Evolutionary conservation across 2,888 invertebrate species (phyloP).

Genomic region (Chrysomela aeneicollis): DNA sequence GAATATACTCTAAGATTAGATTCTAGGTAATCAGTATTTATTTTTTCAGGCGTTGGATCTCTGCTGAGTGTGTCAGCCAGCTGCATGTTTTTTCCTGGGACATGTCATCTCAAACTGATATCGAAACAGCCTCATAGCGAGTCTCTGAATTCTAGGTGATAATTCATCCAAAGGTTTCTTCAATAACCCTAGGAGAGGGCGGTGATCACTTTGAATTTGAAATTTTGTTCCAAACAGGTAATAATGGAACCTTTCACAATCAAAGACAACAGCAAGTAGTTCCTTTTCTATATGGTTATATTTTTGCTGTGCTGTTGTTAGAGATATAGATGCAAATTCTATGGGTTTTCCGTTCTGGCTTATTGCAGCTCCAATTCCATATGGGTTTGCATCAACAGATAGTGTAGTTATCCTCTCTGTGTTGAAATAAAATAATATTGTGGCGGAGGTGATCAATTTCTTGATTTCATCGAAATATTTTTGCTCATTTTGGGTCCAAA

Average conservation of each 20-base stretch:
- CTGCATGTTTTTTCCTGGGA: constrained; percentile 11
- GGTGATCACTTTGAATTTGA: too few relatives aligned
- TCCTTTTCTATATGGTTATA: too few relatives aligned
- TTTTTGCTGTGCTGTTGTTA: background rate
- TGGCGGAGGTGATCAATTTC: background rate
- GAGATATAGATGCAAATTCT: background rate
- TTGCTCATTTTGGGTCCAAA: background rate
- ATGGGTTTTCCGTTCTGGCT: too few relatives aligned
- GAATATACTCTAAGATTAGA: background rate
- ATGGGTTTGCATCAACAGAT: background rate
- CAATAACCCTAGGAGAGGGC: too few relatives aligned
- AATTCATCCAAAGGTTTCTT: too few relatives aligned
- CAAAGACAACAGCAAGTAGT: background rate
- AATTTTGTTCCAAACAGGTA: background rate
- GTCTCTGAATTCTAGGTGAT: constrained; percentile 30
- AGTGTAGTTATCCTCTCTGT: background rate
- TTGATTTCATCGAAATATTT: background rate
- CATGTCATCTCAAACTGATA: constrained; percentile 17
- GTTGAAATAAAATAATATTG: background rate
- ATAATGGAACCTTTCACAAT: background rate
- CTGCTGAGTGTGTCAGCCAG: constrained; percentile 11
- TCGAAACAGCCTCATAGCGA: constrained; percentile 26
- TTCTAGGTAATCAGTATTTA: background rate
- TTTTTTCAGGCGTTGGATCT: background rate
- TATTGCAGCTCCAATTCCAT: too few relatives aligned